phyloP scores from a whole-genome alignment of 2,888 invertebrate species.

The Andrena hattorfiana region DNA sequence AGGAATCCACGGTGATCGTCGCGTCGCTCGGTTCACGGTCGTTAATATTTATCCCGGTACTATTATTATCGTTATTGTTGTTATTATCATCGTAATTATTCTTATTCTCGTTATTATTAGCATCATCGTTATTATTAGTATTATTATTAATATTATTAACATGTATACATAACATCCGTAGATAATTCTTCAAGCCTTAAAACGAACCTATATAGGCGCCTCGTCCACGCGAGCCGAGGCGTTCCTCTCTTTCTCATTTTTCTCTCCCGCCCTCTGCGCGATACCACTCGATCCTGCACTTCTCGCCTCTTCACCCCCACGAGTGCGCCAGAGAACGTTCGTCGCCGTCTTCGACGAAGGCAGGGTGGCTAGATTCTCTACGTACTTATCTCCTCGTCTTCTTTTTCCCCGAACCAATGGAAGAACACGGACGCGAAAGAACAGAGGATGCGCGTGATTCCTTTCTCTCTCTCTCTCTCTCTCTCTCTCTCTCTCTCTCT shows the following conservation, averaged over 20 bases:
- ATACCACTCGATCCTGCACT: neutral
- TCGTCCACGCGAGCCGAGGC: constrained; percentile 35
- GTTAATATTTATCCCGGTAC: constrained; percentile 21
- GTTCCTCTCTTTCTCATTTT: constrained; percentile 24
- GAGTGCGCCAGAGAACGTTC: constrained; percentile 49
- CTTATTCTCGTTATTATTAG: constrained; percentile 58
- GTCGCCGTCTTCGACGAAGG: constrained; percentile 64
- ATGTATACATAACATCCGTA: constrained; percentile 82
- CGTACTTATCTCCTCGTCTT: neutral
- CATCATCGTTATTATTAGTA: constrained; percentile 66
- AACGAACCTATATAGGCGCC: constrained; percentile 72
- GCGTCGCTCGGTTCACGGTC: constrained; percentile 9
- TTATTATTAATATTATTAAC: constrained; percentile 80
- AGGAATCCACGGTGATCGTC: constrained; percentile 37
- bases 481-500: constrained; percentile 6
- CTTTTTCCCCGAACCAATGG: constrained; percentile 13
- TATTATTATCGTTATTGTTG: constrained; percentile 41
- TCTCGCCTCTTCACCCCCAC: neutral
- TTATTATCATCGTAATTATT: constrained; percentile 55
- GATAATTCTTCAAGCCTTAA: constrained; percentile 81
- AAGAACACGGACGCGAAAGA: constrained; percentile 40
- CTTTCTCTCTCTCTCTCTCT: constrained; percentile 4
- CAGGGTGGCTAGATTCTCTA: constrained; percentile 38
- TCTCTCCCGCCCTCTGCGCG: constrained; percentile 28
- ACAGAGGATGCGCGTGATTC: constrained; percentile 44